Percentiles rank a stretch among this genome's conserved stretches.
Evolutionary conservation across 2,113 vertebrate genomes (phyloP).

Genomic region (Siphamia tubifer): DNA sequence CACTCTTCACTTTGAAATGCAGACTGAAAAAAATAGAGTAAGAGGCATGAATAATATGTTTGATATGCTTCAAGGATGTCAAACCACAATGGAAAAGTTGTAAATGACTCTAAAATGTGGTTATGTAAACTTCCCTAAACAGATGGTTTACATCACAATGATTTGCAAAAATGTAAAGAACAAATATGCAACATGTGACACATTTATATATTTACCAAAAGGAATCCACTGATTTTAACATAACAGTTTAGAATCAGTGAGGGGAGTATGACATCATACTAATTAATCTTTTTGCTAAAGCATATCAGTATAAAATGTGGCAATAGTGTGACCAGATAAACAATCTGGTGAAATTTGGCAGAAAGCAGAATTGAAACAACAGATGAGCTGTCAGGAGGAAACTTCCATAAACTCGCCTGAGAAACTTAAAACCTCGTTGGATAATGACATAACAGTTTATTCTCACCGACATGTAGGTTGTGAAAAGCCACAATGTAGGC

Average conservation of each 20-base stretch:
- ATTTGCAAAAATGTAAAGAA: background rate
- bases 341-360: too few species aligned
- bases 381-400: too few species aligned
- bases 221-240: too few species aligned
- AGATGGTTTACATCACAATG: background rate
- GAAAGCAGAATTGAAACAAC: too few species aligned
- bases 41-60: conserved; percentile 7
- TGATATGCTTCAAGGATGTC: background rate
- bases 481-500: conserved; percentile 2
- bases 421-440: background rate
- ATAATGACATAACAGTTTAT: background rate
- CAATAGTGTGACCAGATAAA: too few species aligned
- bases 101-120: background rate
- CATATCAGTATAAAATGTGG: too few species aligned
- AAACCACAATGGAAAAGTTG: conserved; percentile 29
- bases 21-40: background rate
- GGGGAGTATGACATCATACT: too few species aligned
- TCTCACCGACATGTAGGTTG: background rate
- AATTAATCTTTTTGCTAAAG: too few species aligned
- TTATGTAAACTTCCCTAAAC: conserved; percentile 6
- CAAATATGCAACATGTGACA: background rate
- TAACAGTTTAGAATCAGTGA: too few species aligned
- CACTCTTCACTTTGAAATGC: background rate
- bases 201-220: too few species aligned
- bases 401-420: too few species aligned